These are phyloP conservation scores for Dicerorhinus sumatrensis DNA, from an alignment of 2,113 vertebrate genomes.

Conservation along the genomic window DNA sequence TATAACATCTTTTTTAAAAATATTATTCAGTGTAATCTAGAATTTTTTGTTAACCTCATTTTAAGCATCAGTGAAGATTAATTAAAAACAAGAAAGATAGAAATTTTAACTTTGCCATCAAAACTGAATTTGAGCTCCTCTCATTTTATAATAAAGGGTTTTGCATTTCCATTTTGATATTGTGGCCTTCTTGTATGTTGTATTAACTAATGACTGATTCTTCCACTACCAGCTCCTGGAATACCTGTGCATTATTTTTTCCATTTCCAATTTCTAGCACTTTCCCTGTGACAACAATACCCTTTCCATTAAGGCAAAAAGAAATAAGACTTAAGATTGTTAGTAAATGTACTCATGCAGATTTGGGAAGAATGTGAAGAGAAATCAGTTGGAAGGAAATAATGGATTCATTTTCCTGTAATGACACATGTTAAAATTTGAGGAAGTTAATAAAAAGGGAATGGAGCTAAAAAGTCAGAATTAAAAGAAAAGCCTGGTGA, in stretches of 20 bases:
- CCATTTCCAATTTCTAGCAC: neutral
- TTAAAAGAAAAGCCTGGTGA: neutral
- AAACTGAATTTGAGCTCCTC: neutral
- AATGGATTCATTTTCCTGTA: neutral
- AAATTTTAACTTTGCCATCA: neutral
- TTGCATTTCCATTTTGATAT: neutral
- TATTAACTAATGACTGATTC: neutral
- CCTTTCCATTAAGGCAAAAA: neutral
- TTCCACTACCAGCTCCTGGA: neutral
- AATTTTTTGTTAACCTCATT: neutral
- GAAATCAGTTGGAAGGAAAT: neutral
- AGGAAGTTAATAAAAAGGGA: neutral
- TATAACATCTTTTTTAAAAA: neutral
- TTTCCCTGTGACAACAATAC: neutral
- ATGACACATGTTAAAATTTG: neutral
- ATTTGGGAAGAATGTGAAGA: neutral
- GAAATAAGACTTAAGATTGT: neutral
- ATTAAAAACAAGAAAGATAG: neutral
- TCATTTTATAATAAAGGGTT: neutral
- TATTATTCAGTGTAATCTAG: neutral
- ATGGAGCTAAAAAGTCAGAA: neutral
- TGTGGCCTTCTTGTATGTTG: rapidly evolving
- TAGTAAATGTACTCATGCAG: neutral
- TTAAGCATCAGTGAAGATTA: neutral
- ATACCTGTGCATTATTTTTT: neutral